Percentiles rank a stretch among this genome's conserved stretches.
phyloP scores from a whole-genome alignment of 30 jellyfish, hydroid and myxozoan species.

The Sanderia malayensis region DNA sequence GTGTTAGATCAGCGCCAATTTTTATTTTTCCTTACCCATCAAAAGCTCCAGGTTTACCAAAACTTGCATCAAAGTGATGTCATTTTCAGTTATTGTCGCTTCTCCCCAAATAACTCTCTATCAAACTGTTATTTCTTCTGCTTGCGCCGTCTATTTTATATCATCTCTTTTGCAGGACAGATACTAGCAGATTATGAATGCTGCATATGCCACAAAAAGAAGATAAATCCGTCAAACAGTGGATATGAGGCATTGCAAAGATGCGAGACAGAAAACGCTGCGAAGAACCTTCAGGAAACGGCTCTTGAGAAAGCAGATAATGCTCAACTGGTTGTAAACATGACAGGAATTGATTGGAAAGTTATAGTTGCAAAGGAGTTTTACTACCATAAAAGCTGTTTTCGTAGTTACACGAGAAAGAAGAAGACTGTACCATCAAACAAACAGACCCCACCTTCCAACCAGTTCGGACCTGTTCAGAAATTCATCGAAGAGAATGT shows the following conservation, averaged over 20 bases:
- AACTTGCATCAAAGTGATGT: too few species aligned
- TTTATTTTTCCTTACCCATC: too few species aligned
- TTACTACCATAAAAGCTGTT: background rate
- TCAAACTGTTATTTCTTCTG: too few species aligned
- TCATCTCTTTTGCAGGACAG: background rate
- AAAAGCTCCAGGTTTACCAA: too few species aligned
- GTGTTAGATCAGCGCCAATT: too few species aligned
- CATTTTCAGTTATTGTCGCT: background rate
- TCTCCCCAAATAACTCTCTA: too few species aligned
- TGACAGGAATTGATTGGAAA: background rate
- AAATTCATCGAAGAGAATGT: background rate
- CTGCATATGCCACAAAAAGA: background rate
- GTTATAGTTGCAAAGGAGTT: slow-evolving; percentile 9
- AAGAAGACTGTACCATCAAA: background rate
- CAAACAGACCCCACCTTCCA: background rate
- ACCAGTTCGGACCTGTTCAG: background rate
- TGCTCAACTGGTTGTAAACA: background rate
- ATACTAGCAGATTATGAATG: background rate
- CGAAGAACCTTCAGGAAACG: background rate
- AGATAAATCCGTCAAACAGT: background rate
- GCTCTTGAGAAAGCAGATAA: background rate
- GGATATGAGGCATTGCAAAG: background rate
- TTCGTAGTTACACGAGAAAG: background rate
- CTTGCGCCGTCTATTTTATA: too few species aligned
- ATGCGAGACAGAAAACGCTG: slow-evolving; percentile 4